phyloP scores from a whole-genome alignment of 23 tunicate species.

The Botrylloides violaceus region DNA sequence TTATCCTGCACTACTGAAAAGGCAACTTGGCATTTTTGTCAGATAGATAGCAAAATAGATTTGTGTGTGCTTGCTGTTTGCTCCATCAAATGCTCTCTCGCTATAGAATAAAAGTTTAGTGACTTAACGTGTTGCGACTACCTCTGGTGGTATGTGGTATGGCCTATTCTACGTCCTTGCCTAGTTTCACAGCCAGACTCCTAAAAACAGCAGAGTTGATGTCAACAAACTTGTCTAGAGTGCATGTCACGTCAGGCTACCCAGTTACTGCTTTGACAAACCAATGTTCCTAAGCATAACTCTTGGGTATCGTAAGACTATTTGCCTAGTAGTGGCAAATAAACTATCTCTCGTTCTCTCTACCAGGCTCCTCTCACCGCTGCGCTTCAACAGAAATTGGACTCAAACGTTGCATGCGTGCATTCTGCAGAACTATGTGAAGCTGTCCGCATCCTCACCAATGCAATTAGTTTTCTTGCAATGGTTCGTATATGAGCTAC shows the following conservation, averaged over 20 bases:
- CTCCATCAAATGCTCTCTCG: background rate
- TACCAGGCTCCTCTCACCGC: constrained; percentile 29
- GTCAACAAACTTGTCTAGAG: background rate
- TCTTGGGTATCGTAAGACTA: background rate
- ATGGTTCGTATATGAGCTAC: constrained; percentile 24
- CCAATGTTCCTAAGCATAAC: background rate
- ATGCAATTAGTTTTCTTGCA: constrained; percentile 47
- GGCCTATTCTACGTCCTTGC: too few species aligned
- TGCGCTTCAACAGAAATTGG: constrained; percentile 29
- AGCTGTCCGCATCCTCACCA: constrained; percentile 50
- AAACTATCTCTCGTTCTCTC: too few species aligned
- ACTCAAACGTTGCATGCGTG: background rate
- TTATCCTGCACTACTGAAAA: too few species aligned
- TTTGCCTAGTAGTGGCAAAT: too few species aligned
- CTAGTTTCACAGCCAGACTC: too few species aligned
- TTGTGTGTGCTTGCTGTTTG: too few species aligned
- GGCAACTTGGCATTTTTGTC: too few species aligned
- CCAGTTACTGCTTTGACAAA: background rate
- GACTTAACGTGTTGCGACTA: background rate
- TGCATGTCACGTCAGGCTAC: background rate
- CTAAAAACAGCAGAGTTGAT: too few species aligned
- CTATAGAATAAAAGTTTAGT: background rate
- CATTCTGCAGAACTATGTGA: constrained; percentile 34
- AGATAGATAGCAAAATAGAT: too few species aligned
- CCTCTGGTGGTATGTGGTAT: too few species aligned